These are phyloP conservation scores for Heteromurus nitidus DNA, from an alignment of 2,888 invertebrate genomes.

Conservation along the genomic window DNA sequence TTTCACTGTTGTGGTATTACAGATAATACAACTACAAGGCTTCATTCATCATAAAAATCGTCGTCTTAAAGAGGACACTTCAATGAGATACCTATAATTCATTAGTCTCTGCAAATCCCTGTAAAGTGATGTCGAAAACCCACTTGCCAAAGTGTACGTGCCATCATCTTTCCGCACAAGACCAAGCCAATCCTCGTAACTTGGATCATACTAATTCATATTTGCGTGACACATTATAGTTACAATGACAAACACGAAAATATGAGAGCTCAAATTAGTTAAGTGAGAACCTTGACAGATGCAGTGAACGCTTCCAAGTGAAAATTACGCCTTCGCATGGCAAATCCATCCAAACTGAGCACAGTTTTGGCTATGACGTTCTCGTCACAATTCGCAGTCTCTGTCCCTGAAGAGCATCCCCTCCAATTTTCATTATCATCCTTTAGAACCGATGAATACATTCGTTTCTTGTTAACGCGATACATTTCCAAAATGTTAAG, in stretches of 20 bases:
- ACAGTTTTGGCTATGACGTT: too few relatives aligned
- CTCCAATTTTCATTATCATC: too few relatives aligned
- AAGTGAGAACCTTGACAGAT: slow-evolving; percentile 32
- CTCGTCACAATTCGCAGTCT: too few relatives aligned
- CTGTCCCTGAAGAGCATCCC: too few relatives aligned
- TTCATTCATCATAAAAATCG: too few relatives aligned
- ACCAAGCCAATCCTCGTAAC: slow-evolving; percentile 11
- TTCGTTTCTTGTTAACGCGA: not conserved
- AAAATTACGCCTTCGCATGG: slow-evolving; percentile 35
- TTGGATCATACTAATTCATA: not conserved
- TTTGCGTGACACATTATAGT: not conserved
- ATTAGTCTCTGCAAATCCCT: slow-evolving; percentile 44
- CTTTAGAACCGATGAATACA: too few relatives aligned
- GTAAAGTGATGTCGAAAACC: slow-evolving; percentile 21
- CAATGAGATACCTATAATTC: slow-evolving; percentile 44
- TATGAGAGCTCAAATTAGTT: not conserved
- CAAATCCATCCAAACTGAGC: not conserved
- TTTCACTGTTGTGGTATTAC: slow-evolving; percentile 7
- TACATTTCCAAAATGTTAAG: slow-evolving; percentile 39
- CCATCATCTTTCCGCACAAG: not conserved
- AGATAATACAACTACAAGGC: not conserved
- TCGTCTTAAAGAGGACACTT: not conserved
- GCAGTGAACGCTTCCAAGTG: slow-evolving; percentile 19
- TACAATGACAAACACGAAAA: not conserved
- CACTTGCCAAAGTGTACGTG: slow-evolving; percentile 12